phyloP scores from a whole-genome alignment of 2,113 vertebrate species.

The sheep (Ovis aries) region ARS-UI_Ramb_v3.0 NC_056058.1:83373001-83373500 shows the following conservation, averaged over 20 bases:
- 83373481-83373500: not conserved
- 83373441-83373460: not conserved
- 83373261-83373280: not conserved
- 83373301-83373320: not conserved
- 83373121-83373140: not conserved
- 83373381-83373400: not conserved
- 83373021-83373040: not conserved
- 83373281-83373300: not conserved
- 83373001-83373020: not conserved
- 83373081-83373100: fast-evolving
- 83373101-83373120: not conserved
- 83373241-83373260: not conserved
- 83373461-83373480: not conserved
- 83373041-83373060: not conserved
- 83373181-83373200: not conserved
- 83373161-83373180: not conserved
- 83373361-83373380: not conserved
- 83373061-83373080: not conserved
- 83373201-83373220: not conserved
- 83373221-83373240: not conserved
- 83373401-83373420: not conserved
- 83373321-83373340: not conserved
- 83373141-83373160: not conserved
- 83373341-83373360: not conserved
- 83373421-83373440: not conserved